These are phyloP conservation scores for Drosophila conformis DNA, from an alignment of 2,888 invertebrate genomes.

Conservation along the genomic window DNA sequence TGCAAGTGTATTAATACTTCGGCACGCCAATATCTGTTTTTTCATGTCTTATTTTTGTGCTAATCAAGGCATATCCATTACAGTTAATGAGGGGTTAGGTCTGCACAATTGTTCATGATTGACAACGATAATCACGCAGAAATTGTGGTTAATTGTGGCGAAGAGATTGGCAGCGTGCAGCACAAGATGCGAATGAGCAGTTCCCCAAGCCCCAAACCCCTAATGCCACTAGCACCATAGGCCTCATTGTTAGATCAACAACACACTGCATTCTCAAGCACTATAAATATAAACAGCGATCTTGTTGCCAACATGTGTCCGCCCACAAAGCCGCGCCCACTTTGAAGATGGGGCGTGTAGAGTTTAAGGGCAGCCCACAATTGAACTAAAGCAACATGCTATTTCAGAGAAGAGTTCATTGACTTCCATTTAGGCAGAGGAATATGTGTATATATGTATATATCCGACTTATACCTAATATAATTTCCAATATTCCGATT, in stretches of 20 bases:
- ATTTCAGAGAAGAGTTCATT: slow-evolving; percentile 37
- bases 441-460: slow-evolving; percentile 7
- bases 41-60: not conserved
- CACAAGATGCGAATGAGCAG: slow-evolving; percentile 10
- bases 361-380: slow-evolving; percentile 29
- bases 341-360: slow-evolving; percentile 16
- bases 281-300: slow-evolving; percentile 33
- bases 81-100: slow-evolving; percentile 46
- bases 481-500: not conserved
- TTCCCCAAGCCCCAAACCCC: not conserved
- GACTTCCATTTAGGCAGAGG: slow-evolving; percentile 22
- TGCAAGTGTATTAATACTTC: slow-evolving; percentile 10
- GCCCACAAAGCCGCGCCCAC: slow-evolving; percentile 29
- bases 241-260: slow-evolving; percentile 45
- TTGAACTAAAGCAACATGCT: slow-evolving; percentile 24
- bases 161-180: slow-evolving; percentile 13
- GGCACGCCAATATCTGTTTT: not conserved
- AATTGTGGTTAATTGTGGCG: slow-evolving; percentile 38
- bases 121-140: slow-evolving; percentile 55
- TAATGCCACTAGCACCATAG: not conserved
- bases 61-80: slow-evolving; percentile 55
- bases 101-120: slow-evolving; percentile 29
- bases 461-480: not conserved
- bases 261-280: slow-evolving; percentile 43
- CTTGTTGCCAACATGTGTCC: slow-evolving; percentile 38